phyloP scores from a whole-genome alignment of 2,888 invertebrate genomes.

The Epistrophe eligans region DNA sequence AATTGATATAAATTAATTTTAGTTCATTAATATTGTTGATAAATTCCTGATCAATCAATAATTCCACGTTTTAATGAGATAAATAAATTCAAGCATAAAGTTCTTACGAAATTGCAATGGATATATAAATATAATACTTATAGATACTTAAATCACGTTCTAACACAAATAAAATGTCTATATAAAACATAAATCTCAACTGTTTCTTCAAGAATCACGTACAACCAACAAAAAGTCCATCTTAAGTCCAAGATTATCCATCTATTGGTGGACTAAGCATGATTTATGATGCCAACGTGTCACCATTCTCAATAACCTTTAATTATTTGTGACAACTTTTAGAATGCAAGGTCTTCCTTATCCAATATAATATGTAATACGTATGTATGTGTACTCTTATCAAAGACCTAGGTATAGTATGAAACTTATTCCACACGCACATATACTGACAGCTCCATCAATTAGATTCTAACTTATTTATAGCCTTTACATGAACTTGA shows the following conservation, averaged over 20 bases:
- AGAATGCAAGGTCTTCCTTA: not conserved
- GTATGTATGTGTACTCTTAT: not conserved
- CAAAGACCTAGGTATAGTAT: not conserved
- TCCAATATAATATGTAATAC: not conserved
- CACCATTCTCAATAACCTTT: conserved; percentile 68
- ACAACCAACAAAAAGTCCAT: conserved; percentile 63
- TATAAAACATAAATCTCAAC: conserved; percentile 70
- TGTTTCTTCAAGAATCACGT: conserved; percentile 48
- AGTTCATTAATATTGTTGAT: not conserved
- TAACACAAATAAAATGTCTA: conserved; percentile 58
- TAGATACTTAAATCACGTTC: conserved; percentile 46
- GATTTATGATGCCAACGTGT: conserved; percentile 70
- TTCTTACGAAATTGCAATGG: not conserved
- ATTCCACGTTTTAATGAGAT: conserved; percentile 6
- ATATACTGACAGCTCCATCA: conserved; percentile 25
- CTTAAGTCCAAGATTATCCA: conserved; percentile 66
- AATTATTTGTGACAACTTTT: conserved; percentile 66
- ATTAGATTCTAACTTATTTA: conserved; percentile 40
- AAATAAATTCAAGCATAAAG: not conserved
- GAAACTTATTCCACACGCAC: not conserved
- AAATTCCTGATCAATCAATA: not conserved
- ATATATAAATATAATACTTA: conserved; percentile 1
- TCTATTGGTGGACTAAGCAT: conserved; percentile 71
- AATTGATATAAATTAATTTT: too few relatives aligned
- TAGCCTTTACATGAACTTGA: conserved; percentile 21